Evolutionary conservation across 1,140 invertebrate genomes (phyloP).

Genomic region (Trichogramma pretiosum): DNA sequence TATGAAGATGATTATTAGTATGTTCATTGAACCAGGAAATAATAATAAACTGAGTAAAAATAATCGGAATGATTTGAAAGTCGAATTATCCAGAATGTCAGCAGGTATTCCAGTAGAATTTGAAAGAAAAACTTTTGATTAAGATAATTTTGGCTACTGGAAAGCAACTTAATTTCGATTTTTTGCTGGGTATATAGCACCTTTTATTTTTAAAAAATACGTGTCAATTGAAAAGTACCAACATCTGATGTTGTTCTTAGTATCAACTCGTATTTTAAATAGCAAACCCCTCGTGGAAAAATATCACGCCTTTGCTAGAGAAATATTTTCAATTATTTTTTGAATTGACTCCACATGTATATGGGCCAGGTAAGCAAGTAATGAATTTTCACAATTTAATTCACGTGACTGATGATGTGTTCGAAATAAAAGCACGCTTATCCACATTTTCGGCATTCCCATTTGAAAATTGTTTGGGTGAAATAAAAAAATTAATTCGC

Average conservation of each 20-base stretch:
- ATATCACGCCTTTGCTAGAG: too few relatives aligned
- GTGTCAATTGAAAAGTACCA: background rate
- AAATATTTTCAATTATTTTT: too few relatives aligned
- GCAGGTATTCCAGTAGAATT: background rate
- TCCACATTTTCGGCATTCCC: conserved; percentile 17
- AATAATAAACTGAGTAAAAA: background rate
- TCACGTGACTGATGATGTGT: conserved; percentile 19
- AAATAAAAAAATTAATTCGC: conserved; percentile 13
- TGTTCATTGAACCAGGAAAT: background rate
- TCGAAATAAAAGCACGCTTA: conserved; percentile 12
- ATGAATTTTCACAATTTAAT: conserved; percentile 22
- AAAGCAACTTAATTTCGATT: background rate
- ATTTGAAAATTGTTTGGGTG: conserved; percentile 19
- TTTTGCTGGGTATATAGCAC: background rate
- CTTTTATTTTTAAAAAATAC: background rate
- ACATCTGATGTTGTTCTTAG: conserved; percentile 15
- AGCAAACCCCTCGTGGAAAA: too few relatives aligned
- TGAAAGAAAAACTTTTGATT: background rate
- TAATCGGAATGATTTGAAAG: background rate
- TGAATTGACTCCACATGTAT: conserved; percentile 8
- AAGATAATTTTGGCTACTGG: background rate
- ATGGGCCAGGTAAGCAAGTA: conserved; percentile 14
- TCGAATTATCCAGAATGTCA: background rate
- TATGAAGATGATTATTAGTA: background rate
- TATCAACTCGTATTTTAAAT: conserved; percentile 18